Percentiles rank a stretch among this genome's conserved stretches.
These are phyloP conservation scores for Saccostrea cuccullata DNA, from an alignment of 1,140 invertebrate genomes.

Conservation along the genomic window DNA sequence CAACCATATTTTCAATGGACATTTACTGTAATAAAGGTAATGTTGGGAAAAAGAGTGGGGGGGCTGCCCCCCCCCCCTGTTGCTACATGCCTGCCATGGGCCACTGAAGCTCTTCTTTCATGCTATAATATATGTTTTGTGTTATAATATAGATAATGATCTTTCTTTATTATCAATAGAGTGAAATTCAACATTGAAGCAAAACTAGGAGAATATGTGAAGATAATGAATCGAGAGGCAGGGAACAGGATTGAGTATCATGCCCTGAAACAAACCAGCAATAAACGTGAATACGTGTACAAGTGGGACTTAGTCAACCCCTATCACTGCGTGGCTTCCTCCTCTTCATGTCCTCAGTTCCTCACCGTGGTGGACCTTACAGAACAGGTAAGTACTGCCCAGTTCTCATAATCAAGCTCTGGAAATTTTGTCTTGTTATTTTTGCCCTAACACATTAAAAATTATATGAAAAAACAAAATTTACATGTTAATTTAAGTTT, in stretches of 20 bases:
- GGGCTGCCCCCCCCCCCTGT: too few relatives aligned
- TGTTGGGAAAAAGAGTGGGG: too few relatives aligned
- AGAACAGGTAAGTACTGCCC: slow-evolving; percentile 6
- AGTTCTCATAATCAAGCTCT: too few relatives aligned
- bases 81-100: too few relatives aligned
- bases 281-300: slow-evolving; percentile 37
- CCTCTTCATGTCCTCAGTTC: slow-evolving; percentile 32
- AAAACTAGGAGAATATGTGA: slow-evolving; percentile 49
- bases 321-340: slow-evolving; percentile 44
- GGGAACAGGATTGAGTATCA: background rate
- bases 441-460: background rate
- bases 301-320: slow-evolving; percentile 46
- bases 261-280: slow-evolving; percentile 5
- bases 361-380: slow-evolving; percentile 38
- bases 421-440: too few relatives aligned
- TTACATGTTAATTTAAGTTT: background rate
- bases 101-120: too few relatives aligned
- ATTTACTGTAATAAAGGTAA: too few relatives aligned
- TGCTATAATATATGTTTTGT: too few relatives aligned
- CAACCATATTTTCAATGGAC: too few relatives aligned
- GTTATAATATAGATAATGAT: background rate
- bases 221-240: slow-evolving; percentile 43
- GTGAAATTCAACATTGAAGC: slow-evolving; percentile 41
- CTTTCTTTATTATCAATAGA: background rate
- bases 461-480: background rate